These are phyloP conservation scores for Perca schrenkii DNA, from an alignment of 2,113 vertebrate species.

Conservation along the genomic window DNA sequence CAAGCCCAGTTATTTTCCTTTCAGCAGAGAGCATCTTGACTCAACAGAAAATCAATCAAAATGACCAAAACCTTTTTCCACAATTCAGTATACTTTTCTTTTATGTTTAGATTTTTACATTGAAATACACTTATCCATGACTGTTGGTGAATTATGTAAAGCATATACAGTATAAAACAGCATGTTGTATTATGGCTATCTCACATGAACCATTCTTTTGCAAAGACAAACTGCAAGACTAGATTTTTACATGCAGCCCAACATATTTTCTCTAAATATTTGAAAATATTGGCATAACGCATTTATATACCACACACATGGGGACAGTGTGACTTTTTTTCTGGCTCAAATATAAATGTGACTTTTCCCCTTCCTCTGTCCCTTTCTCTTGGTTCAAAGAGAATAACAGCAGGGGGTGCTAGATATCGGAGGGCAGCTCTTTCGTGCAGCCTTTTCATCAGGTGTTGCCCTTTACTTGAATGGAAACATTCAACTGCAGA, in stretches of 20 bases:
- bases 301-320: neutral
- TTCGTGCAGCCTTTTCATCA: slow-evolving; percentile 54
- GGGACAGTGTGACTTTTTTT: slow-evolving; percentile 2
- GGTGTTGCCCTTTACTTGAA: slow-evolving; percentile 51
- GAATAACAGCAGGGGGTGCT: slow-evolving; percentile 77
- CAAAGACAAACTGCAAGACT: neutral
- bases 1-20: slow-evolving; percentile 29
- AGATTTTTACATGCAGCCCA: neutral
- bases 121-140: neutral
- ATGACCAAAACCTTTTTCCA: neutral
- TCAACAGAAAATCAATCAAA: slow-evolving; percentile 15
- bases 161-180: too few relatives aligned
- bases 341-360: neutral
- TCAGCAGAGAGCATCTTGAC: slow-evolving; percentile 25
- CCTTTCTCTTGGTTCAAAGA: slow-evolving; percentile 55
- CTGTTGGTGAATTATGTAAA: neutral
- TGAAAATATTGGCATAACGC: neutral
- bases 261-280: neutral
- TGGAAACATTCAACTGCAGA: neutral
- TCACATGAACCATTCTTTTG: neutral
- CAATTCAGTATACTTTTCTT: neutral
- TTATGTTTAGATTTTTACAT: neutral
- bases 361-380: neutral
- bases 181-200: neutral
- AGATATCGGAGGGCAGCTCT: slow-evolving; percentile 73